Evolutionary conservation across 92 coral and sea anemone species (phyloP).

Genomic region (Diadumene lineata): DNA sequence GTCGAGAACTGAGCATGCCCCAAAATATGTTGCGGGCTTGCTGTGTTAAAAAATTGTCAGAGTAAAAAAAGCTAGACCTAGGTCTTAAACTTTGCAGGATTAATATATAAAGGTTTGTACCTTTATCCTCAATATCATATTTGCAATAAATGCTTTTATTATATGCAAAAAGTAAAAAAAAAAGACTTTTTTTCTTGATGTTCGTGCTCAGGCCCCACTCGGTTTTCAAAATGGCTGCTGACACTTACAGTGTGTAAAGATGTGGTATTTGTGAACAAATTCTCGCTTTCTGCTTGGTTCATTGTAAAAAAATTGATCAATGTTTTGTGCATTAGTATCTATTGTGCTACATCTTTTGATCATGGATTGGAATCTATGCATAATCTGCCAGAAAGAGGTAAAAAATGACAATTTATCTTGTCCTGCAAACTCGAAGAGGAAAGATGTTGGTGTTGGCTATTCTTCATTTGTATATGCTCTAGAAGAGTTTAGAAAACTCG

Average conservation of each 20-base stretch:
- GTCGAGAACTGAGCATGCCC: slow-evolving; percentile 50
- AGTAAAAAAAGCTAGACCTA: too few species aligned
- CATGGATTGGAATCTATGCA: slow-evolving; percentile 42
- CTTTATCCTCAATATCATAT: too few species aligned
- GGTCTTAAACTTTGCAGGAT: too few species aligned
- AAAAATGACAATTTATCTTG: slow-evolving; percentile 11
- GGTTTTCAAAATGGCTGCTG: slow-evolving; percentile 11
- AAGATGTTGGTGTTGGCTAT: slow-evolving; percentile 41
- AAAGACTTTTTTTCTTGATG: too few species aligned
- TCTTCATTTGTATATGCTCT: slow-evolving; percentile 24
- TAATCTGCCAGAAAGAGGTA: slow-evolving; percentile 34
- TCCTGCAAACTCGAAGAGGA: slow-evolving; percentile 42
- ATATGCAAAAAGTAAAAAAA: too few species aligned
- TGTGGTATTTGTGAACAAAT: neutral
- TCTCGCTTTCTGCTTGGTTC: neutral
- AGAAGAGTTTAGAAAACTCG: slow-evolving; percentile 19
- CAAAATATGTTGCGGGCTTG: too few species aligned
- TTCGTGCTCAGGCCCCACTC: too few species aligned
- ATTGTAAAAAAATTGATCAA: neutral
- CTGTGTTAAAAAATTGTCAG: too few species aligned
- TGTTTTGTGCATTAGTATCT: neutral
- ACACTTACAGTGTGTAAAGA: neutral
- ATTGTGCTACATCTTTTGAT: neutral
- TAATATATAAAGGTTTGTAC: too few species aligned
- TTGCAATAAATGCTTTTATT: too few species aligned